Base-by-base conservation (phyloP, 2,888 invertebrate genomes). In the Clitarchus hookeri region DNA sequence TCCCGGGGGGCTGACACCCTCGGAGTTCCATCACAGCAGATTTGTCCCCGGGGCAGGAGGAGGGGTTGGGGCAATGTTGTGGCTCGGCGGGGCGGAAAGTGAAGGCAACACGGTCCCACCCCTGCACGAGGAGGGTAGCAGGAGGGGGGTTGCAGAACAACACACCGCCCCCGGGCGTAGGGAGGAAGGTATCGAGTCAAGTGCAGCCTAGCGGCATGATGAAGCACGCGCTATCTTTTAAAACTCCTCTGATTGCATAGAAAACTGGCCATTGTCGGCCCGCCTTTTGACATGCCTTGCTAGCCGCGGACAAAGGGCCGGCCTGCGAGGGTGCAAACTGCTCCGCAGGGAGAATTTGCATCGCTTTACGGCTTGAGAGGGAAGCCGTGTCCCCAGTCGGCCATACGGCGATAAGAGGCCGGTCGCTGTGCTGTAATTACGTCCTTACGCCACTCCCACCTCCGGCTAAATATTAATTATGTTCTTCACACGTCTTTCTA, bases 241-340 rank as follows among this genome's bases (percentile, higher is more conserved):
- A 82, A 82, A 82, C 27, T 79, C 27, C 48, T 84, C 53, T 84
- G 86, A 86, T 84, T 86, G 84, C 86, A 84, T 84, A 84, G 77
- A 86, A 86, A 86, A 84, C 86, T 84, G 83, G 27, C 80, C 80
- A 86, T 86, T 86, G 79, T 84, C 82, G 78, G 80, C 26, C 44
- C 36, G 36, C 36, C 84, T 48, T 65, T 23, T 84, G 27, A 27
- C 84, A 84, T 65, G 84, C 84, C 80, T 86, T 86, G 86, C 78
- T 86, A 84, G 53, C 80, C 80, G 27, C 84, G 26, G 53, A 77
- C 44, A 84, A 77, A 65, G 84, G 53, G 83, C 53, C 77, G 36
- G 44, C 23, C 9, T 83, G 36, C 36, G n/a, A 44, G 83, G 85
- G 65, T 79, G 83, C 78, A 85, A 83, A 83, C 85, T 85, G 85